These are phyloP conservation scores for Synanceia verrucosa DNA, from an alignment of 2,797 vertebrate species.

Conservation along the genomic window DNA sequence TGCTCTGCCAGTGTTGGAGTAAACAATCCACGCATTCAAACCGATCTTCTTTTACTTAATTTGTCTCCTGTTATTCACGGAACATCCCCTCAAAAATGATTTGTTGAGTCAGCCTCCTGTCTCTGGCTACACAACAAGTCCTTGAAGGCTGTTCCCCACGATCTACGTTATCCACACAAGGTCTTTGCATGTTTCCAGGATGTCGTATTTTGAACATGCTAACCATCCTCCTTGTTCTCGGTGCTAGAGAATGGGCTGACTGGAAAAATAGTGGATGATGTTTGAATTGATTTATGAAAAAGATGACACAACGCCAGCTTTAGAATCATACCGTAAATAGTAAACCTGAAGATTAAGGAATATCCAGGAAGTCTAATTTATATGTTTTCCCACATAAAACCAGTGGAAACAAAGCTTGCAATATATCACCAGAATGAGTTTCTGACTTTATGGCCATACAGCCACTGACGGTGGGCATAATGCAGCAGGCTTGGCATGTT, in stretches of 20 bases:
- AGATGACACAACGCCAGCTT: slow-evolving; percentile 23
- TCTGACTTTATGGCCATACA: slow-evolving; percentile 58
- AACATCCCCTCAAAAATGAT: no score
- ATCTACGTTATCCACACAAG: slow-evolving; percentile 3
- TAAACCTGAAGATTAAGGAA: slow-evolving; percentile 63
- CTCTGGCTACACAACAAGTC: no score
- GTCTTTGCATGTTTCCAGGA: slow-evolving; percentile 4
- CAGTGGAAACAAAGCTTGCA: slow-evolving; percentile 30
- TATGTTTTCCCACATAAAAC: slow-evolving; percentile 67
- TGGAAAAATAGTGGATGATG: slow-evolving; percentile 35
- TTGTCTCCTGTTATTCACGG: no score
- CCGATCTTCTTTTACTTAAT: no score
- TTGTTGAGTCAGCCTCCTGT: no score
- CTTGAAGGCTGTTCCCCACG: neutral
- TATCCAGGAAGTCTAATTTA: slow-evolving; percentile 58
- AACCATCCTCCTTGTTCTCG: slow-evolving; percentile 6
- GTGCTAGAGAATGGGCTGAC: neutral
- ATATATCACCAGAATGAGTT: slow-evolving; percentile 67
- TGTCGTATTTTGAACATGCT: slow-evolving; percentile 21
- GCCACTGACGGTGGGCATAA: slow-evolving; percentile 37
- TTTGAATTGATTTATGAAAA: slow-evolving; percentile 51
- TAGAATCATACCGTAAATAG: slow-evolving; percentile 39
- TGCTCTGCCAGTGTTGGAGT: no score
- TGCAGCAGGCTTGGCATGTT: slow-evolving; percentile 58
- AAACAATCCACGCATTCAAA: no score